Conservation (phyloP, 2,113 vertebrate species). For the Gobio gobio region DNA sequence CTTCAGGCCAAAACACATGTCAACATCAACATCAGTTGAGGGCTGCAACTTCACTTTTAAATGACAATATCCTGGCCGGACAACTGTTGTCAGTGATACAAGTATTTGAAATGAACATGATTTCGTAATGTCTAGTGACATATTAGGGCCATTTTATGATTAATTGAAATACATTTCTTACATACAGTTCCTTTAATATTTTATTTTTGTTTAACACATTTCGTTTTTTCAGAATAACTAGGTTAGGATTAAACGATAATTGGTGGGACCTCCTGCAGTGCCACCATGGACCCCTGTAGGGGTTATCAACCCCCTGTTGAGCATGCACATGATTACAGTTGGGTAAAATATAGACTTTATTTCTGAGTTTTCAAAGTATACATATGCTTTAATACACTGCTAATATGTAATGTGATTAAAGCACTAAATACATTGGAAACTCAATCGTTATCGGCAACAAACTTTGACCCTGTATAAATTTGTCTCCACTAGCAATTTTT, state of each 20-base stretch:
- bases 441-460: no score
- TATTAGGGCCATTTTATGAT: no score
- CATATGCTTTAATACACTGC: not conserved
- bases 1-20: no score
- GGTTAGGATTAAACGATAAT: not conserved
- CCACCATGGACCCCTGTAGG: not conserved
- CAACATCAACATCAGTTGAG: no score
- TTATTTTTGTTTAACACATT: not conserved
- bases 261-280: not conserved
- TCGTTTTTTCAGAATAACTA: not conserved
- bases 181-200: no score
- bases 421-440: not conserved
- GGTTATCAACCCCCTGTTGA: not conserved
- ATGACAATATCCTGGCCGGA: no score
- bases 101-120: no score
- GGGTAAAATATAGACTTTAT: not conserved
- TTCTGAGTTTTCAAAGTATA: not conserved
- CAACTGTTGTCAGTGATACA: no score
- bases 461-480: not conserved
- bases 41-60: no score
- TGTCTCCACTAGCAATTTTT: not conserved
- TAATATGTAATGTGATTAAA: not conserved
- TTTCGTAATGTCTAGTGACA: no score
- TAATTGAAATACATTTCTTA: no score
- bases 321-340: not conserved